phyloP scores from a whole-genome alignment of 2,113 vertebrate genomes.

The Bagarius yarrelli region DNA sequence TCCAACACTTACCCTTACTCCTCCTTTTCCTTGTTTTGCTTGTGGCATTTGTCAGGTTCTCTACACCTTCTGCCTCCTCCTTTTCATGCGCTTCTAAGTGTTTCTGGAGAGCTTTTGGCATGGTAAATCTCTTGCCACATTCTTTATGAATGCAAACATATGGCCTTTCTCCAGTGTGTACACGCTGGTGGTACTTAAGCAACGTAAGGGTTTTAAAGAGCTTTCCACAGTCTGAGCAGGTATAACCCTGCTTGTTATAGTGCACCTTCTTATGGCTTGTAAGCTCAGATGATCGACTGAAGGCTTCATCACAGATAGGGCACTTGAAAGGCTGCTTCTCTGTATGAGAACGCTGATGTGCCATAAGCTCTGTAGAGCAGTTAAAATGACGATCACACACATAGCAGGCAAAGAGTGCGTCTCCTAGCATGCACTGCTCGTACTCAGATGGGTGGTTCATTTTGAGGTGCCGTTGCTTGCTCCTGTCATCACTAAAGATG shows the following conservation, averaged over 20 bases:
- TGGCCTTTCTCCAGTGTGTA: conserved; percentile 73
- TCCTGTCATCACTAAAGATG: conserved; percentile 75
- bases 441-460: conserved; percentile 72
- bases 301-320: conserved; percentile 74
- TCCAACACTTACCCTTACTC: conserved; percentile 55
- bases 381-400: conserved; percentile 86
- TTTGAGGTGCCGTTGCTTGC: conserved; percentile 75
- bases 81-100: conserved; percentile 62
- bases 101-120: conserved; percentile 66
- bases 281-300: conserved; percentile 81
- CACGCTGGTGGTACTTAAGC: conserved; percentile 77
- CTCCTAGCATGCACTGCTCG: conserved; percentile 72
- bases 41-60: conserved; percentile 17
- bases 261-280: conserved; percentile 83
- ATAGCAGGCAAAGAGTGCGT: conserved; percentile 79
- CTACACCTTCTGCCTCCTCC: conserved; percentile 45
- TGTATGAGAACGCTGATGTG: conserved; percentile 82
- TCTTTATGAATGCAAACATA: conserved; percentile 71
- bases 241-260: conserved; percentile 69
- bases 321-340: conserved; percentile 84
- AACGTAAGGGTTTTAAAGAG: conserved; percentile 81
- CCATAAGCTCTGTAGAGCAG: conserved; percentile 82
- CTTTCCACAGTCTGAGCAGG: conserved; percentile 83
- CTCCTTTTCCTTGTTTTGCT: conserved; percentile 52
- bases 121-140: conserved; percentile 70